Evolutionary conservation across 2,113 vertebrate species (phyloP), one percentile per base, ranked within the genome.

Genomic region (Lepus europaeus): DNA sequence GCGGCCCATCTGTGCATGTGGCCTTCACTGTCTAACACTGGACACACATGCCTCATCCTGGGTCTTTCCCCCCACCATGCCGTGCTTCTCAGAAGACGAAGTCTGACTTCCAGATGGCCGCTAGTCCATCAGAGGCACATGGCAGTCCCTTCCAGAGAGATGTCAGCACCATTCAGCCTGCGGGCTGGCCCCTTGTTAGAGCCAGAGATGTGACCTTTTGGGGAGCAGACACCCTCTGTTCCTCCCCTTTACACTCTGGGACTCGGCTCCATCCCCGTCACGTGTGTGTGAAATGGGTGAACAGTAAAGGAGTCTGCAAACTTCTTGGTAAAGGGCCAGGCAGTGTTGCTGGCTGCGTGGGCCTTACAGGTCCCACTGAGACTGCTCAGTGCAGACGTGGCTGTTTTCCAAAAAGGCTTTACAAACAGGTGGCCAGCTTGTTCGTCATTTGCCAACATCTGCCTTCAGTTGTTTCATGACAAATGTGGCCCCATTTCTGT

Each of bases 251-350:
- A 91, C 23, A 9, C 73, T 82, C 49, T 45, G n/a, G 73, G 11
- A 29, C 86, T 23, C 66, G 39, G 13, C 84, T 91, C n/a, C n/a
- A 64, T 53, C 49, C 92, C 51, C 10, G 2, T 74, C 81, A 16
- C 14, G 0, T 45, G 49, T 74, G 89, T 77, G 68, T 94, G 83
- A 79, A 53, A 19, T 63, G 56, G 20, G 49, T 76, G 53, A 90
- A n/a, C 20, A 64, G 8, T 29, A 12, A 94, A 39, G 33, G 77
- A 45, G 27, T 29, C 63, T 33, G 63, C 36, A n/a, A 31, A 45
- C 53, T 68, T 68, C 90, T 82, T 68, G 53, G 17, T 36, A 70
- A 79, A 97, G 59, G 56, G 13, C 69, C 19, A 78, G 80, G 63
- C 1, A 31, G 53, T 95, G 53, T 63, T 79, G 87, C 69, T n/a